Percentiles rank a stretch among this genome's conserved stretches.
These are phyloP conservation scores for Scaptomyza polygonia DNA, from an alignment of 2,888 invertebrate genomes.

Conservation along the genomic window DNA sequence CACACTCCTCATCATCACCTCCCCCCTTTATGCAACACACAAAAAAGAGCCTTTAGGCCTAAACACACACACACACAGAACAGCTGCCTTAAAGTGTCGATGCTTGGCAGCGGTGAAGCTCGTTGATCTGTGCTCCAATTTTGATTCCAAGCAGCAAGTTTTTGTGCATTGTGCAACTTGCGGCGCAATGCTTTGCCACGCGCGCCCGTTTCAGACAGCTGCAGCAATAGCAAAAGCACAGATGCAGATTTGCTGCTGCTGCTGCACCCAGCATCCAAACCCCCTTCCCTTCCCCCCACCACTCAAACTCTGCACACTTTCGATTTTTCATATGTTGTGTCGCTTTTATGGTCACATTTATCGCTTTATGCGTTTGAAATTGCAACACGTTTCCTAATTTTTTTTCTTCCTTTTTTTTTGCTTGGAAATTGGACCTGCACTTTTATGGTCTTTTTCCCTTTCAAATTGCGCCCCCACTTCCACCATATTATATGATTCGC, in stretches of 20 bases:
- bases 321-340: constrained; percentile 65
- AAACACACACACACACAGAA: no score
- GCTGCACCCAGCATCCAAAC: constrained; percentile 23
- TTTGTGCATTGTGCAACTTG: constrained; percentile 65
- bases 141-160: constrained; percentile 37
- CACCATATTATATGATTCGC: constrained; percentile 52
- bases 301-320: constrained; percentile 50
- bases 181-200: constrained; percentile 46
- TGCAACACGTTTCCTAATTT: constrained; percentile 49
- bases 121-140: constrained; percentile 77
- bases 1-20: constrained; percentile 1
- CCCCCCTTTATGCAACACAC: no score
- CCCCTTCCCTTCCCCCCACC: constrained; percentile 19
- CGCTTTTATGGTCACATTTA: constrained; percentile 46
- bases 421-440: constrained; percentile 66
- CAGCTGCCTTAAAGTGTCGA: constrained; percentile 46
- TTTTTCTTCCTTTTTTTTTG: constrained; percentile 4
- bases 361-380: constrained; percentile 45
- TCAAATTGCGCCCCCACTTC: neutral
- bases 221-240: constrained; percentile 34
- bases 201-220: constrained; percentile 45
- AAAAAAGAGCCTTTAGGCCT: no score
- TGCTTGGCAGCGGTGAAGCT: constrained; percentile 45
- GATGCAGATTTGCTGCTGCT: constrained; percentile 53
- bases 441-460: constrained; percentile 53